Percentiles rank a stretch among this genome's conserved stretches.
Evolutionary conservation across 2,888 invertebrate genomes (phyloP).

Genomic region (Luffia ferchaultella): DNA sequence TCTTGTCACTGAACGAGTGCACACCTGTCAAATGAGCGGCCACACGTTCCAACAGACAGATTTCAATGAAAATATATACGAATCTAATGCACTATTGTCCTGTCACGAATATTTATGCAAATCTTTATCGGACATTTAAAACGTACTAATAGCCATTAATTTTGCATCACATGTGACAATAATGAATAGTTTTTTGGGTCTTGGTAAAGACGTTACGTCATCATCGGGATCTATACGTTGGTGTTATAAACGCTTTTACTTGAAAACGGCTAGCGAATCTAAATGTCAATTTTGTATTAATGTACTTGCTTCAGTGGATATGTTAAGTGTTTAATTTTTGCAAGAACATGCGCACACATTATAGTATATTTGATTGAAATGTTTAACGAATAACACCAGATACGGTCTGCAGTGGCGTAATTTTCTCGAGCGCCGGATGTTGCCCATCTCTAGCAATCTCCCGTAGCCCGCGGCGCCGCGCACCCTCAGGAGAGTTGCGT

Average conservation of each 20-base stretch:
- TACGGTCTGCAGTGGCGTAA: slow-evolving; percentile 5
- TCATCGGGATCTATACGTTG: background rate
- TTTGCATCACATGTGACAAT: background rate
- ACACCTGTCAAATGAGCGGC: background rate
- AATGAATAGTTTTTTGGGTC: background rate
- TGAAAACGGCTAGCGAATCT: no score
- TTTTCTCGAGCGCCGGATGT: slow-evolving; percentile 29
- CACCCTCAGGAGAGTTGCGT: slow-evolving; percentile 7
- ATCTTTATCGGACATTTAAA: background rate
- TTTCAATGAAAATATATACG: background rate
- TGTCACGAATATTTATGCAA: background rate
- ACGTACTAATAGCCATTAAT: background rate
- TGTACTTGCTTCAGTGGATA: no score
- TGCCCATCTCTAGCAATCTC: slow-evolving; percentile 39
- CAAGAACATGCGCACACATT: no score
- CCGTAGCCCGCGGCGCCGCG: slow-evolving; percentile 23
- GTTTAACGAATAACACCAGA: slow-evolving; percentile 3
- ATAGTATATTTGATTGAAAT: no score
- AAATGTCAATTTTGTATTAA: no score
- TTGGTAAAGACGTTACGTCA: background rate
- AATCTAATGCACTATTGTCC: background rate
- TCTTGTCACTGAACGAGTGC: background rate
- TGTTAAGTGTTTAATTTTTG: no score
- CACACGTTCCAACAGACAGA: background rate
- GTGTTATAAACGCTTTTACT: background rate